phyloP scores from a whole-genome alignment of 2,888 invertebrate genomes.

The Apamea monoglypha region DNA sequence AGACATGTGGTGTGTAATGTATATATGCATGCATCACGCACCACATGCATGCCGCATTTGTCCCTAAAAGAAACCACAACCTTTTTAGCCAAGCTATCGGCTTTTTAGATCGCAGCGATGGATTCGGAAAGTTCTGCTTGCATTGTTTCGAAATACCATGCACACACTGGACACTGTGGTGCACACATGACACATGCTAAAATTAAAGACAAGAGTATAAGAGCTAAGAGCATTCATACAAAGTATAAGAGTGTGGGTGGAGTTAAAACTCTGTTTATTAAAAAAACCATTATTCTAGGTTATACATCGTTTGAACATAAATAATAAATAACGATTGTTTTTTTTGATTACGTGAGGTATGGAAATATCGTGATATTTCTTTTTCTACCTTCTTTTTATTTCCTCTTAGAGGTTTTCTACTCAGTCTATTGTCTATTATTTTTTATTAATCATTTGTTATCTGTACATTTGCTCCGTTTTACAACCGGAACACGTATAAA shows the following conservation, averaged over 20 bases:
- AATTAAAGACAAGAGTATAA: not conserved
- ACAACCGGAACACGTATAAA: slow-evolving; percentile 67
- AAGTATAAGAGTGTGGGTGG: not conserved
- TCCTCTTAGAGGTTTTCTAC: not conserved
- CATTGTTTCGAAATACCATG: slow-evolving; percentile 6
- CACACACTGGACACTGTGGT: not conserved
- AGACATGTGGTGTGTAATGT: not conserved
- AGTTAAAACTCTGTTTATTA: not conserved
- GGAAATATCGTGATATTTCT: not conserved
- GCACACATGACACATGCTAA: not conserved
- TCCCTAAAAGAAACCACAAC: not conserved
- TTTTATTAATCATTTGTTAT: slow-evolving; percentile 37
- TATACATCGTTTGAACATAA: not conserved
- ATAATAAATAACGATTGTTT: not conserved
- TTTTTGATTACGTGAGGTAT: too few species aligned
- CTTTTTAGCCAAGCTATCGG: not conserved
- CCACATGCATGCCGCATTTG: not conserved
- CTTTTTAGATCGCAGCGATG: not conserved
- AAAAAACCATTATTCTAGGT: not conserved
- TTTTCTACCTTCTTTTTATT: not conserved
- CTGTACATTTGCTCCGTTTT: slow-evolving; percentile 61
- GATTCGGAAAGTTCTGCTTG: slow-evolving; percentile 1
- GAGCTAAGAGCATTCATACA: too few species aligned
- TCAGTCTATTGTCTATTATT: slow-evolving; percentile 43
- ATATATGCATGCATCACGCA: not conserved